Evolutionary conservation across 2,797 vertebrate species (phyloP).

Genomic region (Spondyliosoma cantharus): DNA sequence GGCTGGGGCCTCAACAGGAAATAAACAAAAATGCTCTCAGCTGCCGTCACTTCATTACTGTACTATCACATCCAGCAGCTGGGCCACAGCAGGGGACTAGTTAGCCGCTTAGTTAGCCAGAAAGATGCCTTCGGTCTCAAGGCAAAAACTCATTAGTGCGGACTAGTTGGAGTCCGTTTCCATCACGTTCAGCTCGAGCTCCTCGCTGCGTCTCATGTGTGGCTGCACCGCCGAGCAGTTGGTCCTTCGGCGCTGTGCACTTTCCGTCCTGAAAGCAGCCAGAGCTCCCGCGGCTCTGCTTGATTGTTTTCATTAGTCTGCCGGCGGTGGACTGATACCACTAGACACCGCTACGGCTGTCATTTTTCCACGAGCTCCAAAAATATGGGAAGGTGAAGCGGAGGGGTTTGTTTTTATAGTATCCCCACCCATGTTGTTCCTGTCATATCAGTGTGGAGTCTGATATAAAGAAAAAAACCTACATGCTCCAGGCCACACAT

Average conservation of each 20-base stretch:
- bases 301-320: slow-evolving; percentile 73
- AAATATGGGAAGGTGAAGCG: slow-evolving; percentile 56
- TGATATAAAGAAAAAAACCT: slow-evolving; percentile 46
- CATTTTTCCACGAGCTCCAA: slow-evolving; percentile 57
- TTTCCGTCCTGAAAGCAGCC: slow-evolving; percentile 50
- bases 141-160: slow-evolving; percentile 65
- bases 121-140: slow-evolving; percentile 62
- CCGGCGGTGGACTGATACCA: slow-evolving; percentile 52
- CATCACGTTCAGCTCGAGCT: slow-evolving; percentile 32
- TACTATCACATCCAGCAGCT: slow-evolving; percentile 73
- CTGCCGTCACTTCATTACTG: slow-evolving; percentile 52
- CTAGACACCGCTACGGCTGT: slow-evolving; percentile 35
- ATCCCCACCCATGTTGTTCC: slow-evolving; percentile 67
- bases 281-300: slow-evolving; percentile 56
- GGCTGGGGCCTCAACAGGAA: slow-evolving; percentile 57
- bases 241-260: slow-evolving; percentile 38
- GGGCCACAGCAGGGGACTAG: slow-evolving; percentile 72
- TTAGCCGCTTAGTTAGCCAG: slow-evolving; percentile 74
- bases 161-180: slow-evolving; percentile 64
- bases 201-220: slow-evolving; percentile 30
- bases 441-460: slow-evolving; percentile 58
- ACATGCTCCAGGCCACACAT: slow-evolving; percentile 66
- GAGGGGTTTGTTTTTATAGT: slow-evolving; percentile 60
- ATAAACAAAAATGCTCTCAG: slow-evolving; percentile 53
- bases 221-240: slow-evolving; percentile 39